A percentile compares a stretch with the other conserved stretches of the same genome.
phyloP scores from a whole-genome alignment of 2,113 vertebrate species.

The Dicerorhinus sumatrensis region DNA sequence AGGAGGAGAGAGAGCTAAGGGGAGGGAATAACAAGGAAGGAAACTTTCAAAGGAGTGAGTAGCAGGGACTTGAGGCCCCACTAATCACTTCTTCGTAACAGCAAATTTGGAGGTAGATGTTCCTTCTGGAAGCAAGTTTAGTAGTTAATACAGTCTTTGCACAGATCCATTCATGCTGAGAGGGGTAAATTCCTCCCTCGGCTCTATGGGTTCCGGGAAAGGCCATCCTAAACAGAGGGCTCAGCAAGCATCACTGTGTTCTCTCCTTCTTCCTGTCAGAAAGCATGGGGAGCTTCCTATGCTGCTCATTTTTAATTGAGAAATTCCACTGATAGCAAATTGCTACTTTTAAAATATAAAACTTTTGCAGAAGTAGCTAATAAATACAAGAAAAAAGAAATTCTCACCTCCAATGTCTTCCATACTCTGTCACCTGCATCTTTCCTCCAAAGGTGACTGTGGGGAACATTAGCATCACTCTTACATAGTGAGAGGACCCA shows the following conservation, averaged over 20 bases:
- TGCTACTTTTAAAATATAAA: neutral
- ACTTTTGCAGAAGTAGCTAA: neutral
- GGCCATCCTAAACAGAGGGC: neutral
- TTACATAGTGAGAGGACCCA: neutral
- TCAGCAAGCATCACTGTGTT: neutral
- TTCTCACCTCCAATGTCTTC: neutral
- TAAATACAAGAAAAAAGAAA: neutral
- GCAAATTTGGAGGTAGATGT: neutral
- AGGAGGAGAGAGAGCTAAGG: neutral
- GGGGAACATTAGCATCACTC: neutral
- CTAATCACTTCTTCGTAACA: neutral
- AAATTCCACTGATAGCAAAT: neutral
- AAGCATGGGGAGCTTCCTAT: neutral
- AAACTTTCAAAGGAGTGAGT: neutral
- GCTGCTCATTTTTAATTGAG: neutral
- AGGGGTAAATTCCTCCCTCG: neutral
- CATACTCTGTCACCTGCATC: neutral
- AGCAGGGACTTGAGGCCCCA: neutral
- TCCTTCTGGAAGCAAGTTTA: neutral
- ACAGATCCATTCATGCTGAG: neutral
- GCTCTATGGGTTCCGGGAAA: neutral
- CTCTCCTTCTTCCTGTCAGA: neutral
- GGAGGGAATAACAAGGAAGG: neutral
- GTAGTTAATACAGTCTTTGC: neutral
- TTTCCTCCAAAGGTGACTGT: neutral